Conservation (phyloP, 2,888 invertebrate species). For the Taphrorychus bicolor region DNA sequence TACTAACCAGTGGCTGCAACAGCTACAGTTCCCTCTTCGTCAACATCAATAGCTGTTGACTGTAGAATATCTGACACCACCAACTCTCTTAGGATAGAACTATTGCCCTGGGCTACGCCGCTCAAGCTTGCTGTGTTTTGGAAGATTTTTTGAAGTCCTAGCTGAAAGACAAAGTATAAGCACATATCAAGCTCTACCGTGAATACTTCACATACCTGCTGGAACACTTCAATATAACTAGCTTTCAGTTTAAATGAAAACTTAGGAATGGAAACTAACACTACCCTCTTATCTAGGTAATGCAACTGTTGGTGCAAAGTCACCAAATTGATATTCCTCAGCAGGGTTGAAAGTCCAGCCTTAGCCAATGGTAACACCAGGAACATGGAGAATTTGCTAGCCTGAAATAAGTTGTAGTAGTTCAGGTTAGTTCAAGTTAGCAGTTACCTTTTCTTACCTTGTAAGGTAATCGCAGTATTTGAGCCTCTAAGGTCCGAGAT, state of each 20-base stretch:
- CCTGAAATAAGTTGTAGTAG: constrained; percentile 61
- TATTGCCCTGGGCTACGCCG: constrained; percentile 69
- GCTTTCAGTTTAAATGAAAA: constrained; percentile 77
- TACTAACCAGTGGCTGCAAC: constrained; percentile 73
- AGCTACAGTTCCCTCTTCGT: constrained; percentile 76
- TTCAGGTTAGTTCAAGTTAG: too few species aligned
- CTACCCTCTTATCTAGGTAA: constrained; percentile 65
- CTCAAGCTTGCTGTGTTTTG: constrained; percentile 73
- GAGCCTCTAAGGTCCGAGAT: constrained; percentile 69
- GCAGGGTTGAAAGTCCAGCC: constrained; percentile 67
- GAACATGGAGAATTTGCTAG: constrained; percentile 76
- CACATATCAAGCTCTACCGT: not conserved
- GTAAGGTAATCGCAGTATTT: constrained; percentile 77
- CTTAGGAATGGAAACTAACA: constrained; percentile 74
- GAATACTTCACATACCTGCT: constrained; percentile 64
- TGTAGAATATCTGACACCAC: constrained; percentile 76
- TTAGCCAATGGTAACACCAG: constrained; percentile 72
- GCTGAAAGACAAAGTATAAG: constrained; percentile 60
- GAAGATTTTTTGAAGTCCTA: constrained; percentile 78
- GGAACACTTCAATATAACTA: constrained; percentile 66
- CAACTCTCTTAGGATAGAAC: constrained; percentile 54
- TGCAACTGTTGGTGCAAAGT: constrained; percentile 66
- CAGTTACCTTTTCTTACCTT: too few species aligned
- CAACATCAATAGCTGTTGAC: constrained; percentile 77
- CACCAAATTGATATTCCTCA: constrained; percentile 65